Evolutionary conservation across 1,140 invertebrate species (phyloP).

Genomic region (Drosophila dunni): DNA sequence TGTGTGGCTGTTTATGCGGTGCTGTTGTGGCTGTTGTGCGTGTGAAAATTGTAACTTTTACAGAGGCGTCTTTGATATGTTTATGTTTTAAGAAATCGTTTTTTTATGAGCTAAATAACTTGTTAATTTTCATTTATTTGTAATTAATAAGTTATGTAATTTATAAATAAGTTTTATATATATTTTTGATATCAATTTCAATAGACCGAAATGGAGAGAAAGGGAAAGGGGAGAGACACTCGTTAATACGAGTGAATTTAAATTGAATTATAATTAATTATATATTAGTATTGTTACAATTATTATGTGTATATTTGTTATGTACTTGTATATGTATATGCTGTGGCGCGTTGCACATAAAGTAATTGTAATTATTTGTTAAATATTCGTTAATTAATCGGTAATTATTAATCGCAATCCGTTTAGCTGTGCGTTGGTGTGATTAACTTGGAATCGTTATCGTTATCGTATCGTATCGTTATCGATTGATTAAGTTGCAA

Average conservation of each 20-base stretch:
- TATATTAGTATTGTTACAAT: conserved; percentile 14
- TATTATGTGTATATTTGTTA: conserved; percentile 7
- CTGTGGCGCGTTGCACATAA: conserved; percentile 33
- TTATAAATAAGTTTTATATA: not conserved
- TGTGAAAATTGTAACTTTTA: conserved; percentile 47
- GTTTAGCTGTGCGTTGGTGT: conserved; percentile 29
- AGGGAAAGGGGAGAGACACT: not conserved
- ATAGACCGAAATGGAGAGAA: not conserved
- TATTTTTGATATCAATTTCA: conserved; percentile 24
- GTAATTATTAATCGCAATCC: conserved; percentile 36
- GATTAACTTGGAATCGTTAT: conserved; percentile 22
- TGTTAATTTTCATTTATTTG: not conserved
- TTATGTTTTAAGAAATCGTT: conserved; percentile 40
- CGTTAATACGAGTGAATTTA: not conserved
- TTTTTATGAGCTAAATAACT: conserved; percentile 20
- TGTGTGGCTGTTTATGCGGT: conserved; percentile 1
- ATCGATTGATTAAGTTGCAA: conserved; percentile 18
- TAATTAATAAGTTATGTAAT: not conserved
- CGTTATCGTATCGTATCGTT: conserved; percentile 30
- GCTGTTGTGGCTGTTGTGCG: not conserved
- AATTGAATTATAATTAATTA: conserved; percentile 32
- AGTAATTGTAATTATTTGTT: conserved; percentile 36
- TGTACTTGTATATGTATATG: not conserved
- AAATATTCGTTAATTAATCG: conserved; percentile 15
- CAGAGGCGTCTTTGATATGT: conserved; percentile 72